A percentile compares a stretch with the other conserved stretches of the same genome.
Evolutionary conservation across 92 coral and sea anemone species (phyloP).

Genomic region (Palythoa caribaeorum): DNA sequence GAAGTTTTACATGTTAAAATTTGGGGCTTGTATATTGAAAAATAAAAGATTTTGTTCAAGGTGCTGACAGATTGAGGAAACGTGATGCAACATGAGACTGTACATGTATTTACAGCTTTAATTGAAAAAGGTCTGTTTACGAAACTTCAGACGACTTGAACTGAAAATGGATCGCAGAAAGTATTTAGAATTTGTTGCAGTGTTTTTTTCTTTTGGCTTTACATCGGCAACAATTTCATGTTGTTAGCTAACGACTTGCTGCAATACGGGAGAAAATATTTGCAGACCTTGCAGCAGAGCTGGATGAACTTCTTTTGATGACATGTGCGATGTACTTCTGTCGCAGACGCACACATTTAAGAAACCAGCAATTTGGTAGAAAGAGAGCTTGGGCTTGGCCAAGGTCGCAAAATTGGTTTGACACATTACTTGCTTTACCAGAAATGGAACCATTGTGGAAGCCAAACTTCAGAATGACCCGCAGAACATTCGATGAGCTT

Average conservation of each 20-base stretch:
- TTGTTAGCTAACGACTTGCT: conserved; percentile 24
- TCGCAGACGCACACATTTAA: conserved; percentile 3
- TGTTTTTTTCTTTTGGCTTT: conserved; percentile 43
- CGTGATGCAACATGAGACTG: conserved; percentile 52
- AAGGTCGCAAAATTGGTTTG: conserved; percentile 33
- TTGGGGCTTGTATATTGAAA: conserved; percentile 7
- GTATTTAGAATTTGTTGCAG: conserved; percentile 49
- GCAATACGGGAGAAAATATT: conserved; percentile 21
- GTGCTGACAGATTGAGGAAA: conserved; percentile 55
- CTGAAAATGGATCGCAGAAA: conserved; percentile 49
- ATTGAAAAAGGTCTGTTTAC: conserved; percentile 9
- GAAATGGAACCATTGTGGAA: conserved; percentile 19
- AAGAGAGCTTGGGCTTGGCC: conserved; percentile 29
- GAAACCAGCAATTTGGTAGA: background rate
- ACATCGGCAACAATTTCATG: conserved; percentile 40
- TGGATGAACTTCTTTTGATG: conserved; percentile 20
- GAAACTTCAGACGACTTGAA: conserved; percentile 41
- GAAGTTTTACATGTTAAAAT: too few species aligned
- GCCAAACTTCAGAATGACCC: conserved; percentile 23
- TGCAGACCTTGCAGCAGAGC: conserved; percentile 25
- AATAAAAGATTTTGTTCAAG: conserved; percentile 20
- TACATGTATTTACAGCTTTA: conserved; percentile 19
- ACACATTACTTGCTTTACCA: background rate
- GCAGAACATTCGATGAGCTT: background rate
- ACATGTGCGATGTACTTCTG: conserved; percentile 14